phyloP scores from a whole-genome alignment of 53 echinoderm and acorn worm species.

The Henricia sp. region DNA sequence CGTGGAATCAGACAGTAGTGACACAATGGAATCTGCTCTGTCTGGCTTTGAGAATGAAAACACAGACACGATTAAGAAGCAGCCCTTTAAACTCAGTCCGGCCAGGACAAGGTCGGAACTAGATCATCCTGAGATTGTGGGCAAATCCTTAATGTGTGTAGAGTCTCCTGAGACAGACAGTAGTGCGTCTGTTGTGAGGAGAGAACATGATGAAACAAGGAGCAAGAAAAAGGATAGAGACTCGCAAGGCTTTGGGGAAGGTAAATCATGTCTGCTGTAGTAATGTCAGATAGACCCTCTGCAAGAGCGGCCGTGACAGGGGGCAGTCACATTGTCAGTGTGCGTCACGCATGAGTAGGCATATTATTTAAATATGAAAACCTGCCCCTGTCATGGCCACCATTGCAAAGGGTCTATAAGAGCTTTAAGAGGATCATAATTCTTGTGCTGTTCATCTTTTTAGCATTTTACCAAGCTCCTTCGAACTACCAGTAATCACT shows the following conservation, averaged over 20 bases:
- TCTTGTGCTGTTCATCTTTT: too few species aligned
- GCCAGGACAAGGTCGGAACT: constrained; percentile 46
- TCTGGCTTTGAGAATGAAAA: constrained; percentile 97
- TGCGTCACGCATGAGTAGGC: too few species aligned
- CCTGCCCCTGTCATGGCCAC: too few species aligned
- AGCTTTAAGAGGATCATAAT: too few species aligned
- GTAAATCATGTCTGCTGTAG: too few species aligned
- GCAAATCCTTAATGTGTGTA: constrained; percentile 20
- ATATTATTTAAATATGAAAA: too few species aligned
- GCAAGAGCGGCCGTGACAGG: too few species aligned
- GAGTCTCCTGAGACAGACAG: constrained; percentile 7
- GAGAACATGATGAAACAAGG: constrained; percentile 22
- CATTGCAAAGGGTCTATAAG: too few species aligned
- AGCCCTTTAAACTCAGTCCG: constrained; percentile 79
- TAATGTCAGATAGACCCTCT: too few species aligned
- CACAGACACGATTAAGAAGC: constrained; percentile 99
- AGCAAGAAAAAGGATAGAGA: constrained; percentile 36
- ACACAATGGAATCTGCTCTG: constrained; percentile 77
- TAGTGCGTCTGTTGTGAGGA: constrained; percentile 22
- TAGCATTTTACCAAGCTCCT: too few species aligned
- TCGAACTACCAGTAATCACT: too few species aligned
- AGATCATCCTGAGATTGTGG: constrained; percentile 33
- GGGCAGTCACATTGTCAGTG: too few species aligned
- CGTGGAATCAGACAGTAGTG: constrained; percentile 93
- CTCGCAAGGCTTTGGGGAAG: constrained; percentile 73